phyloP scores from a whole-genome alignment of 1,140 invertebrate species.

The Aphidius ervi region DNA sequence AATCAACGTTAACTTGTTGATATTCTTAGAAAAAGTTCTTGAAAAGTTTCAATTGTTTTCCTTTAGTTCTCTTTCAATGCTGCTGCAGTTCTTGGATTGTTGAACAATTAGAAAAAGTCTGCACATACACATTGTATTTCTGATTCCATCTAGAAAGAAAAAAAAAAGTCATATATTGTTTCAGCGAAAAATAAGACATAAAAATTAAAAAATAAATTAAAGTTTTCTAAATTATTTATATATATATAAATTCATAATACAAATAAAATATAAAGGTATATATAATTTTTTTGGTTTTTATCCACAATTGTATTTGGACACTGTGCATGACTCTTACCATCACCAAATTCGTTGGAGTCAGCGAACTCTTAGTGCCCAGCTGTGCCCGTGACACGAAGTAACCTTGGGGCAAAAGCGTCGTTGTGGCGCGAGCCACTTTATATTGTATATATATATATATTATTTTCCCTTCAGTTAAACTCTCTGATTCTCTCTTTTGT shows the following conservation, averaged over 20 bases:
- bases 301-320: too few species aligned
- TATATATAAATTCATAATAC: neutral
- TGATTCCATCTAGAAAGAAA: neutral
- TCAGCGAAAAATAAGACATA: neutral
- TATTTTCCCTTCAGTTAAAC: too few species aligned
- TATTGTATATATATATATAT: neutral
- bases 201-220: neutral
- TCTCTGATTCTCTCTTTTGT: too few species aligned
- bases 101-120: too few species aligned
- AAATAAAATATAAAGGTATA: too few species aligned
- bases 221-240: neutral
- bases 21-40: conserved; percentile 1
- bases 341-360: neutral
- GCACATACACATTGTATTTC: too few species aligned
- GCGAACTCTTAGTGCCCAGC: conserved; percentile 15
- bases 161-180: conserved; percentile 1
- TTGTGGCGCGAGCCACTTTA: conserved; percentile 8
- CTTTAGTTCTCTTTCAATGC: too few species aligned
- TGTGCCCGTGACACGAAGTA: conserved; percentile 21
- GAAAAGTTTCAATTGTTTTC: conserved; percentile 5
- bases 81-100: too few species aligned
- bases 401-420: conserved; percentile 12
- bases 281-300: too few species aligned
- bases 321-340: neutral
- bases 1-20: neutral